phyloP scores from a whole-genome alignment of 2,113 vertebrate species.

The Malaclemys terrapin region DNA sequence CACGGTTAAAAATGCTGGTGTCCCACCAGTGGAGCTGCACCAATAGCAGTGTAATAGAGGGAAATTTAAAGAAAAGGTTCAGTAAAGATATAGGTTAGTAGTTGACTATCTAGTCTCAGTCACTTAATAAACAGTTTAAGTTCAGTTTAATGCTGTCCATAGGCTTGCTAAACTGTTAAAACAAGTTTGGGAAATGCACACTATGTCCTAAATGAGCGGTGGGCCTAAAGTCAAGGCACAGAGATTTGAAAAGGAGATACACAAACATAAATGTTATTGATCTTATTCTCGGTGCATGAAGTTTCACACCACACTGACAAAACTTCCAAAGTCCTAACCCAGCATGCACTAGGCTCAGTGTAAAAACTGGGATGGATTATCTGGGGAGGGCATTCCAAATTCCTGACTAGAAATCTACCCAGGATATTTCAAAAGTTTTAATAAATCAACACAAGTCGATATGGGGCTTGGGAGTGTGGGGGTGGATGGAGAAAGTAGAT shows the following conservation, averaged over 20 bases:
- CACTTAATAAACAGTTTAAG: background rate
- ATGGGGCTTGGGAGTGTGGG: background rate
- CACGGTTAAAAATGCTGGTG: background rate
- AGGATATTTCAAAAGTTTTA: background rate
- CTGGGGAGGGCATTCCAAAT: background rate
- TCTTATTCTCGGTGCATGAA: background rate
- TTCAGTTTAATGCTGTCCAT: background rate
- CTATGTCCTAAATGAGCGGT: background rate
- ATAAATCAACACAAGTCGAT: background rate
- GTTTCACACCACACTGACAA: background rate
- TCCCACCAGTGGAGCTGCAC: background rate
- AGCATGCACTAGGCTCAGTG: background rate
- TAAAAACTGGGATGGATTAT: background rate
- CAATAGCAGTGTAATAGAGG: background rate
- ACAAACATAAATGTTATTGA: background rate
- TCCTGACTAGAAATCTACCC: background rate
- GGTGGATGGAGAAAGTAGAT: background rate
- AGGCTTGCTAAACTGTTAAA: background rate
- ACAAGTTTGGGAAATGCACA: background rate
- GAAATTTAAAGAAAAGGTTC: background rate
- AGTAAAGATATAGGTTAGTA: background rate
- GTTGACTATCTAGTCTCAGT: background rate
- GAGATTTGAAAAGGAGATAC: background rate
- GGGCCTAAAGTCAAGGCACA: background rate
- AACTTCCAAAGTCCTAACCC: background rate